A percentile compares a stretch with the other conserved stretches of the same genome.
These are phyloP conservation scores for Tipula helvola DNA, from an alignment of 2,888 invertebrate genomes.

Conservation along the genomic window DNA sequence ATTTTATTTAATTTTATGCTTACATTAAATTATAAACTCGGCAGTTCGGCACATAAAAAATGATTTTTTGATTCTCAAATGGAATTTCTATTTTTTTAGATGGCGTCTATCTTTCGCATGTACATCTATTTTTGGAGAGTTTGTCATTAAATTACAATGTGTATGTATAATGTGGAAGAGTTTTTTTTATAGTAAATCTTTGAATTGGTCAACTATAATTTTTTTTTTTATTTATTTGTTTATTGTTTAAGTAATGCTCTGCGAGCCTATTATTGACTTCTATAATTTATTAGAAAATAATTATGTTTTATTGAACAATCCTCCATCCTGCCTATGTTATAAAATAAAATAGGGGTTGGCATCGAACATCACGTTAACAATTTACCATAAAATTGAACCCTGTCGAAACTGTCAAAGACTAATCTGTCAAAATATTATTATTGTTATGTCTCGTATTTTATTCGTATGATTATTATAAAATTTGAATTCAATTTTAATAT, in stretches of 20 bases:
- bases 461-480: neutral
- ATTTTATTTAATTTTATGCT: neutral
- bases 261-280: neutral
- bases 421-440: neutral
- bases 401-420: neutral
- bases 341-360: no score
- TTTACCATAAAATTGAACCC: neutral
- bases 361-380: neutral
- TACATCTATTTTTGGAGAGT: slow-evolving; percentile 10
- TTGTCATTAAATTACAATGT: neutral
- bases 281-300: no score
- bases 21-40: neutral
- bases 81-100: slow-evolving; percentile 20
- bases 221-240: neutral
- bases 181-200: neutral
- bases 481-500: neutral
- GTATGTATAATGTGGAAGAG: neutral
- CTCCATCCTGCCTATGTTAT: no score
- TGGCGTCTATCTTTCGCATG: slow-evolving; percentile 24
- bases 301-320: no score
- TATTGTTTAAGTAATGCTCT: neutral
- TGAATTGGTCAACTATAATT: neutral
- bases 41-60: neutral
- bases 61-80: slow-evolving; percentile 14
- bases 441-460: neutral